Base-by-base conservation (phyloP, 2,797 vertebrate species). In the Spatula clypeata region DNA sequence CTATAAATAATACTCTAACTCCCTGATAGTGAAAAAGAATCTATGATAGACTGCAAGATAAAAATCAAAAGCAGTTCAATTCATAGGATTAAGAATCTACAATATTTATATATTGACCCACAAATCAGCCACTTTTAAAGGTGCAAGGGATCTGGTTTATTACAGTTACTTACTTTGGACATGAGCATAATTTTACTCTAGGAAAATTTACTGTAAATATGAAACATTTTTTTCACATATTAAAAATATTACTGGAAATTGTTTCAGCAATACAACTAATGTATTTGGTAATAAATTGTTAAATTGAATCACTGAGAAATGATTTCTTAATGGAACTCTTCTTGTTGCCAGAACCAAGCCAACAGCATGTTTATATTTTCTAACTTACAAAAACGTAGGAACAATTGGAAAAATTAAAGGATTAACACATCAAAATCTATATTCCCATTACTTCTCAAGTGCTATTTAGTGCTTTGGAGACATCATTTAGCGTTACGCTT, bases 31-130 rank as follows among this genome's bases (percentile, higher is more conserved):
- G 64, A 96, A 97, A 95, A 97, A 14, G 5, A 95, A 89, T 87
- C 71, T 60, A 32, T 81, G 62, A 96, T 38, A 93, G 85, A 38
- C 13, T 66, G 38, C 7, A 86, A 95, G 44, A 95, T 87, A 94
- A 97, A 97, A 96, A 75, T 93, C 42, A 93, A 96, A 88, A 86
- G 44, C 44, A 95, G 87, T 87, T 88, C 8, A 88, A 60, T 72
- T 74, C 8, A 91, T 66, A 86, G 77, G 81, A 96, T 84, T 97
- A 76, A 87, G 95, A 96, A 92, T 7, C 29, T 20, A 79, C 54
- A 51, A 64, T 79, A 88, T 18, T 88, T 88, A 95, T 95, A 91
- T 97, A 95, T 77, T 71, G 61, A 71, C 69, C 86, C 67, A 79
- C 64, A 94, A 97, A 92, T 61, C 31, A 92, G 31, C 8, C 23